These are phyloP conservation scores for Psilanteris sp. DNA, from an alignment of 1,140 invertebrate genomes.

Conservation along the genomic window DNA sequence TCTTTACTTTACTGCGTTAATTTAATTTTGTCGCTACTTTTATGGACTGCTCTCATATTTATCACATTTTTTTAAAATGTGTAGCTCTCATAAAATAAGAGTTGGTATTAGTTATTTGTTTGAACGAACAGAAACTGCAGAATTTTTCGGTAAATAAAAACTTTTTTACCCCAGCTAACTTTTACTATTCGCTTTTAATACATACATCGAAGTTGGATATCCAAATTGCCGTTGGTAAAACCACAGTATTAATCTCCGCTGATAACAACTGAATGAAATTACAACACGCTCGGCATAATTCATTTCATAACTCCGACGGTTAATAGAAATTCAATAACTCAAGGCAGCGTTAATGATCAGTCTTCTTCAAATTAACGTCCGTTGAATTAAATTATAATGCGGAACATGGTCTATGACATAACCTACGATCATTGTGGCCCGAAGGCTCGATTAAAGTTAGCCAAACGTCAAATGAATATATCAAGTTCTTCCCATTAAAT, in stretches of 20 bases:
- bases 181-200: too few species aligned
- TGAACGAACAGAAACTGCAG: too few species aligned
- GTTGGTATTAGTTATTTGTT: too few species aligned
- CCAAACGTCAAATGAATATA: conserved; percentile 10
- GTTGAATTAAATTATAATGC: conserved; percentile 34
- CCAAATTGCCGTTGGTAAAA: too few species aligned
- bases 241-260: too few species aligned
- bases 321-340: conserved; percentile 18
- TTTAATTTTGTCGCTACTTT: conserved; percentile 14
- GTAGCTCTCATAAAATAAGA: too few species aligned
- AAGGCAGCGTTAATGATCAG: conserved; percentile 8
- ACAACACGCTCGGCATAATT: conserved; percentile 2
- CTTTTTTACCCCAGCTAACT: too few species aligned
- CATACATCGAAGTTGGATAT: too few species aligned
- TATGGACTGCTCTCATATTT: conserved; percentile 12
- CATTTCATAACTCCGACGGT: background rate
- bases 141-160: too few species aligned
- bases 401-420: conserved; percentile 9
- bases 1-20: too few species aligned
- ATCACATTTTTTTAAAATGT: too few species aligned
- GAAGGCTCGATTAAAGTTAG: conserved; percentile 8
- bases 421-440: conserved; percentile 5
- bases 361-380: conserved; percentile 29
- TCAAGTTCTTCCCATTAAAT: conserved; percentile 1
- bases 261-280: background rate